Base-by-base conservation (phyloP, 2,888 invertebrate species). In the Ceriagrion tenellum region DNA sequence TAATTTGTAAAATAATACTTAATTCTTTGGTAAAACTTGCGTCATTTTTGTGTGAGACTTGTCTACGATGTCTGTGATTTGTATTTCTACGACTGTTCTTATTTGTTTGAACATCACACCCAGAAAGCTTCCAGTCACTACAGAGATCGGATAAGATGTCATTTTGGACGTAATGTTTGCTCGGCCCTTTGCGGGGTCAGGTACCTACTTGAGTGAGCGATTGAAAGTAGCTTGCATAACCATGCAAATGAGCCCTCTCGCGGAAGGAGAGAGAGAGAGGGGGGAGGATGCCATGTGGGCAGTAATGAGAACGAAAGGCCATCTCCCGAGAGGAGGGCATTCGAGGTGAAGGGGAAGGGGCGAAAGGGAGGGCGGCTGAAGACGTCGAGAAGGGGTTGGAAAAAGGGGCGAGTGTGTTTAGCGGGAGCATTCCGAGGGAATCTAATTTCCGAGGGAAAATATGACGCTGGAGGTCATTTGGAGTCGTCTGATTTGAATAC, bases 231-330 rank as follows among this genome's bases (percentile, higher is more conserved):
- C 69, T 69, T 35, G 81, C 3, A n/a, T 35, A n/a, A 81, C 16
- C 35, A 81, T 81, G 81, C 81, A 81, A 81, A 81, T 35, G n/a
- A 30, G 35, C 12, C 1, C n/a, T n/a, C n/a, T n/a, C n/a, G n/a
- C 81, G 81, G 6, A 47, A 8, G 81, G 13, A 81, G 35, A 35
- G 81, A 35, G 35, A 16, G 26, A 81, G 10, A 13, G 13, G 16
- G 81, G 13, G 81, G 30, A 0, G 35, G 26, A 69, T 23, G n/a
- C 69, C 6, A 69, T 12, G n/a, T 10, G n/a, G 69, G n/a, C 16
- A n/a, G 12, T 69, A 69, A 69, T 69, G 69, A 69, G 81, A 81
- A 81, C 81, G 81, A 35, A 81, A 81, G 35, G 81, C 81, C 81
- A 81, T 12, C 81, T 81, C 81, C 12, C 13, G 30, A 81, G 81